phyloP scores from a whole-genome alignment of 2,888 invertebrate genomes.

The Lordiphosa andalusiaca region DNA sequence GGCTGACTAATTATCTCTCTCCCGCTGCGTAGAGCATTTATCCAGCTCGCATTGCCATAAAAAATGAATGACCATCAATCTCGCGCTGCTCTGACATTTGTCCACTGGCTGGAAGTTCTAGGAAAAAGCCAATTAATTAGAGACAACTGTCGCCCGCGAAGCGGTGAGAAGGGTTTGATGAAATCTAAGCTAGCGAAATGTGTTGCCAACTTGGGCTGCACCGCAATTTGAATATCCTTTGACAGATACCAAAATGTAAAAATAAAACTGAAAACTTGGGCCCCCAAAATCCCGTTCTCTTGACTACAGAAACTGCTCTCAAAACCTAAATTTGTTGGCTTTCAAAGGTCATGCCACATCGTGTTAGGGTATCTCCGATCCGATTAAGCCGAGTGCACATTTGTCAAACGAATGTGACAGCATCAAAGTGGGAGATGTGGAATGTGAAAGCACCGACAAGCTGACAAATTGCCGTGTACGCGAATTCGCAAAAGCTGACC shows the following conservation, averaged over 20 bases:
- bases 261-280: too few relatives aligned
- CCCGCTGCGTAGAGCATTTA: conserved; percentile 34
- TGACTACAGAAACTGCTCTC: too few relatives aligned
- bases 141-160: conserved; percentile 26
- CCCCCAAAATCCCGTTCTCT: too few relatives aligned
- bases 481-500: conserved; percentile 17
- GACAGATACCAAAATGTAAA: too few relatives aligned
- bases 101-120: conserved; percentile 20
- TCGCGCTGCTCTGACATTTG: conserved; percentile 48
- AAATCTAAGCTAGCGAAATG: conserved; percentile 12
- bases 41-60: conserved; percentile 58
- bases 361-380: conserved; percentile 20
- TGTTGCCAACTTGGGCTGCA: too few relatives aligned
- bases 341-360: conserved; percentile 8
- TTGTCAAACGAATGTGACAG: conserved; percentile 52
- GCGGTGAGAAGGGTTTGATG: conserved; percentile 6
- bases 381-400: conserved; percentile 46
- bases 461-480: conserved; percentile 38
- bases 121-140: conserved; percentile 61
- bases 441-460: conserved; percentile 9
- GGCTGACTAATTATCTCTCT: not conserved
- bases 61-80: conserved; percentile 64
- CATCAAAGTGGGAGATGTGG: conserved; percentile 15
- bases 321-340: not conserved
- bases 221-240: too few relatives aligned